These are phyloP conservation scores for Patella pellucida DNA, from an alignment of 2,888 invertebrate species.

Conservation along the genomic window DNA sequence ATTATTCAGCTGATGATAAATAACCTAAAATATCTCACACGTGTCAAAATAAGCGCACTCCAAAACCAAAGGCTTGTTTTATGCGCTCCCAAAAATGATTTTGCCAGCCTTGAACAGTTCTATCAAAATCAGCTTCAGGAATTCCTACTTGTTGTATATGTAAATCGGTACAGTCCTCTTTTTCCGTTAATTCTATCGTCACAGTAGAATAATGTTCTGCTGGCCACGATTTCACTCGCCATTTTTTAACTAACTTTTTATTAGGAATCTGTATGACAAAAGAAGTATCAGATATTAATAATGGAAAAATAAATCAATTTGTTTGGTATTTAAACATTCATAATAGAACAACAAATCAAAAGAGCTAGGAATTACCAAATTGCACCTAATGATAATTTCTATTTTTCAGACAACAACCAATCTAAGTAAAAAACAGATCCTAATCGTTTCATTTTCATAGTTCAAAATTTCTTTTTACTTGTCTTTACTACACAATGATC, in stretches of 20 bases:
- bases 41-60: constrained; percentile 72
- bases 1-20: too few relatives aligned
- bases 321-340: too few relatives aligned
- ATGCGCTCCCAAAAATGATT: constrained; percentile 93
- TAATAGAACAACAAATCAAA: neutral
- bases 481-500: too few relatives aligned
- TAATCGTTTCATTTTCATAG: too few relatives aligned
- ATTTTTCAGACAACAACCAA: too few relatives aligned
- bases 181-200: constrained; percentile 86
- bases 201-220: constrained; percentile 91
- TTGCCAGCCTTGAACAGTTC: constrained; percentile 87
- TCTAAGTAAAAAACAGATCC: too few relatives aligned
- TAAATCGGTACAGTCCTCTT: constrained; percentile 89
- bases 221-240: constrained; percentile 97
- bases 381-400: too few relatives aligned
- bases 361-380: too few relatives aligned
- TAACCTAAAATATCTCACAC: neutral
- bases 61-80: constrained; percentile 92
- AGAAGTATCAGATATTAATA: constrained; percentile 26
- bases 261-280: constrained; percentile 76
- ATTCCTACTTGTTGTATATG: constrained; percentile 86
- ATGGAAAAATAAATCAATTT: neutral
- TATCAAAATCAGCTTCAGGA: constrained; percentile 81
- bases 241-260: constrained; percentile 87
- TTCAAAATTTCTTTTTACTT: too few relatives aligned